These are phyloP conservation scores for Epinephelus malabaricus DNA, from an alignment of 2,797 vertebrate species.

Conservation along the genomic window DNA sequence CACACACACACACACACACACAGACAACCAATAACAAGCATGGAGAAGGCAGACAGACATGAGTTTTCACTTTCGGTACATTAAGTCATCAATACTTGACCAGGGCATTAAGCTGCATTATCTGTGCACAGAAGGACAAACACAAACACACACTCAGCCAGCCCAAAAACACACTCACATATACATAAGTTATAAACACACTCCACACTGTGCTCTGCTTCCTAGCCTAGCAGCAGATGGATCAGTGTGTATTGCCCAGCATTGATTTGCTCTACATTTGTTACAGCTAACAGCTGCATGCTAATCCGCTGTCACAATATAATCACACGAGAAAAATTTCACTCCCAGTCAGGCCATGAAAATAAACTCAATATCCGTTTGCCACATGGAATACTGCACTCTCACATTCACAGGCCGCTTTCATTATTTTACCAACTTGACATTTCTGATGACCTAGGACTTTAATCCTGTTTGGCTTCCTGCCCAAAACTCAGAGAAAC, in stretches of 20 bases:
- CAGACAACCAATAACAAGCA: conserved; percentile 1
- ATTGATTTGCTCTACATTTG: conserved; percentile 76
- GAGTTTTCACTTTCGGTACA: conserved; percentile 31
- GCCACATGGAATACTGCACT: neutral
- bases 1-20: conserved; percentile 4
- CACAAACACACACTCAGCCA: neutral
- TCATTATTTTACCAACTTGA: neutral
- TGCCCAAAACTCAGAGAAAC: conserved; percentile 1
- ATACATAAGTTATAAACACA: conserved; percentile 8
- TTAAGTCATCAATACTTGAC: conserved; percentile 57
- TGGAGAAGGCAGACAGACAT: conserved; percentile 21
- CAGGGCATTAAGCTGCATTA: conserved; percentile 20
- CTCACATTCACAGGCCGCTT: neutral
- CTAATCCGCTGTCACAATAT: conserved; percentile 47
- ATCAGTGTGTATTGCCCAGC: conserved; percentile 43
- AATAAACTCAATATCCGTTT: conserved; percentile 2
- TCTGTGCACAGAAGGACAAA: neutral
- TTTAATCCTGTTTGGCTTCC: conserved; percentile 24
- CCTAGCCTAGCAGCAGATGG: conserved; percentile 30
- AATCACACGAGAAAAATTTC: conserved; percentile 12
- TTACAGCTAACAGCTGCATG: conserved; percentile 28
- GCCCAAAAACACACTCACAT: neutral
- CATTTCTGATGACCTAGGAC: conserved; percentile 18
- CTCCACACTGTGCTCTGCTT: neutral
- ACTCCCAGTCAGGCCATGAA: neutral